Base-by-base conservation (phyloP, 2,797 vertebrate species). In the Coilia nasus region DNA sequence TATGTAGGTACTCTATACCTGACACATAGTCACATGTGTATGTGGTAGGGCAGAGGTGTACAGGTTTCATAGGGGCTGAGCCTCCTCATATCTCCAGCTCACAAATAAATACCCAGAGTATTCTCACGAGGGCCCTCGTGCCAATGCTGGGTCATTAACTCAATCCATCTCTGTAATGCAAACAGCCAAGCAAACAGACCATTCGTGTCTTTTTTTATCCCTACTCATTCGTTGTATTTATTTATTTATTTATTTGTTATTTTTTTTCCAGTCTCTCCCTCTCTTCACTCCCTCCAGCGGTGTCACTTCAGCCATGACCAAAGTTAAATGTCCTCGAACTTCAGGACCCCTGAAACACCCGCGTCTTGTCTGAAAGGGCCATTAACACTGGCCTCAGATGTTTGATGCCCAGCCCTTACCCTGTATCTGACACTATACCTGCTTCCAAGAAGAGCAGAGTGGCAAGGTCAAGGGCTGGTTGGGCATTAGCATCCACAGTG, bases 161-260 rank as follows among this genome's bases (percentile, higher is more conserved):
- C 71, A 78, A 44, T 78, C 71, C 71, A 78, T 78, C 71, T 78
- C 35, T 78, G 71, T 78, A 78, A 78, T 78, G 71, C 31, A 31
- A 78, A 78, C 35, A 78, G 71, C 71, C 35, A 78, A 78, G 71
- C 71, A 41, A 78, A 78, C 71, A 78, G 71, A 44, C 35, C 35
- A 78, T 78, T 78, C 19, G 31, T 78, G 44, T 78, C 71, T 78
- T 78, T 78, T 78, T 78, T 78, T 44, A 78, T 44, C 71, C 35
- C 19, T 41, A 21, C 14, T 19, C 71, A 19, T 17, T 54, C 9
- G 2, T 10, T 54, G 3, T 14, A 3, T 67, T 67, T 67, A 28
- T 67, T 31, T 19, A 47, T 47, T 10, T 47, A 3, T 47, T 10
- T 47, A 3, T 47, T 10, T 47, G 46, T 47, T 3, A 14, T 67